A percentile compares a stretch with the other conserved stretches of the same genome.
phyloP scores from a whole-genome alignment of 35 echinoderm and acorn worm genomes.

The Apostichopus japonicus region DNA sequence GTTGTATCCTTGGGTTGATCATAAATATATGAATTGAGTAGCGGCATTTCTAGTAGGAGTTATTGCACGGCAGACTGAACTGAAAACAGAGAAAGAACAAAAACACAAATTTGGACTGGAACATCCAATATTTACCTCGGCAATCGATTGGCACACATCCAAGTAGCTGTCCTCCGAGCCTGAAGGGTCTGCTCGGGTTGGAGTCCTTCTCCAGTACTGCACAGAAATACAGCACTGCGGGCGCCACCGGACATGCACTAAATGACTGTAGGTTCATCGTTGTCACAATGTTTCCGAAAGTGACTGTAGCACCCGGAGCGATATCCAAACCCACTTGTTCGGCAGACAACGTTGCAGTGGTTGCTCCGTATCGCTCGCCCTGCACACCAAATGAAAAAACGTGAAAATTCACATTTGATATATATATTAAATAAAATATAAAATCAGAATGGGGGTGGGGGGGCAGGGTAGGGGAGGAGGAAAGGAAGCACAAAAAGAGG shows the following conservation, averaged over 20 bases:
- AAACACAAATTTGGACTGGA: neutral
- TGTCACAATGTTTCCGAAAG: neutral
- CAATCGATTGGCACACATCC: slow-evolving; percentile 24
- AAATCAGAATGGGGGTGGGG: neutral
- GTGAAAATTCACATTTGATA: too few relatives aligned
- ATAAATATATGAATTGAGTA: too few relatives aligned
- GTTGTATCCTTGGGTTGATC: too few relatives aligned
- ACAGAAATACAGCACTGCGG: slow-evolving; percentile 18
- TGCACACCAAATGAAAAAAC: neutral
- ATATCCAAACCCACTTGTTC: neutral
- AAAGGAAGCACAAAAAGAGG: neutral
- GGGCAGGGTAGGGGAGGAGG: neutral
- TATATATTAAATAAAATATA: too few relatives aligned
- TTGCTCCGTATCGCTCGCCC: slow-evolving; percentile 5
- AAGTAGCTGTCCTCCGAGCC: slow-evolving; percentile 4
- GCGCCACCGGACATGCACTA: neutral
- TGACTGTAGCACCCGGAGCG: neutral
- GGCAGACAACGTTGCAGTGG: neutral
- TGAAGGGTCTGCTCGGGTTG: slow-evolving; percentile 34
- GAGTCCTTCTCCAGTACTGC: neutral
- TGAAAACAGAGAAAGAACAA: too few relatives aligned
- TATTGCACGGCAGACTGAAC: too few relatives aligned
- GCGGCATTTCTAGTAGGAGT: too few relatives aligned
- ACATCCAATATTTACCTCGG: neutral
- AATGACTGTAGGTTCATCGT: neutral